Evolutionary conservation across 2,888 invertebrate genomes (phyloP).

Genomic region (Epirrhoe alternata): DNA sequence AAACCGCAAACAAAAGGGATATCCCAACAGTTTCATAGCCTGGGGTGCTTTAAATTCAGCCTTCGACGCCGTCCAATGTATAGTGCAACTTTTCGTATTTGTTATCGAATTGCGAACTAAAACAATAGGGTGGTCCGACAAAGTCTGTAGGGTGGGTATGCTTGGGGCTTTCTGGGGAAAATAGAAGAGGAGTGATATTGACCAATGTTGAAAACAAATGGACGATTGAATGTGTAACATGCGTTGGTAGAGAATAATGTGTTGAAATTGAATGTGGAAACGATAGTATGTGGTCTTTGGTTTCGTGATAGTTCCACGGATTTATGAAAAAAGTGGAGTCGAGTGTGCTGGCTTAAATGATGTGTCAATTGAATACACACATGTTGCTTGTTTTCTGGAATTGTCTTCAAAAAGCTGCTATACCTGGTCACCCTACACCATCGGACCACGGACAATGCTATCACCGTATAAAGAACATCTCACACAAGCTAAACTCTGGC

Average conservation of each 20-base stretch:
- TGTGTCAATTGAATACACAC: too few relatives aligned
- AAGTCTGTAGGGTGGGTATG: constrained; percentile 26
- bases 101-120: constrained; percentile 46
- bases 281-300: too few relatives aligned
- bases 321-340: too few relatives aligned
- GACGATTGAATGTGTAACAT: too few relatives aligned
- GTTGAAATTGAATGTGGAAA: too few relatives aligned
- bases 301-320: too few relatives aligned
- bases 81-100: constrained; percentile 43
- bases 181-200: neutral
- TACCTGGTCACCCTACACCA: constrained; percentile 20
- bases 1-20: constrained; percentile 27
- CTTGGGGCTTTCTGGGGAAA: neutral
- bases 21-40: constrained; percentile 28
- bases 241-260: too few relatives aligned
- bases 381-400: neutral
- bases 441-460: constrained; percentile 36
- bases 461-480: constrained; percentile 43
- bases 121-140: constrained; percentile 40
- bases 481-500: constrained; percentile 36
- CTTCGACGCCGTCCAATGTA: constrained; percentile 33
- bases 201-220: neutral
- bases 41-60: constrained; percentile 41
- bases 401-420: neutral
- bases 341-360: too few relatives aligned